These are phyloP conservation scores for Bostrychus sinensis DNA, from an alignment of 2,113 vertebrate species.

Conservation along the genomic window DNA sequence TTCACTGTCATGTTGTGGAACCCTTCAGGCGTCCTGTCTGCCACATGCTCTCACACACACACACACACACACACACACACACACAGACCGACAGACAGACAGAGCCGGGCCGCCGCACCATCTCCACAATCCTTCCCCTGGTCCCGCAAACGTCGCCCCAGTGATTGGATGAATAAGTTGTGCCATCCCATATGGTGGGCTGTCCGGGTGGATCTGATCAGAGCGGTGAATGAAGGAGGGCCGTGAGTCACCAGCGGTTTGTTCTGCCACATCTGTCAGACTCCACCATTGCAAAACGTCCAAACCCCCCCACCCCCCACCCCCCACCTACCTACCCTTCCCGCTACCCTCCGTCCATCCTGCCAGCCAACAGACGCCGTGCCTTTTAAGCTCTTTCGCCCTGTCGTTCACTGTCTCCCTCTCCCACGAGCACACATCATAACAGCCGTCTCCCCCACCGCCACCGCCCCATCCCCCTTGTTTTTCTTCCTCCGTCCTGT, in stretches of 20 bases:
- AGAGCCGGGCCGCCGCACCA: constrained; percentile 11
- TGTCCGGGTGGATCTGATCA: constrained; percentile 80
- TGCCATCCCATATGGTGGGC: constrained; percentile 82
- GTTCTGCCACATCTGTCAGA: constrained; percentile 75
- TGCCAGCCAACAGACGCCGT: constrained; percentile 62
- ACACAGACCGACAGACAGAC: constrained; percentile 17
- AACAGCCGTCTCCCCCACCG: constrained; percentile 30
- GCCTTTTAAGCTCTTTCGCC: constrained; percentile 69
- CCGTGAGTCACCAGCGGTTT: constrained; percentile 74
- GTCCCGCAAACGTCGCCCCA: constrained; percentile 65
- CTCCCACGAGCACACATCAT: constrained; percentile 48
- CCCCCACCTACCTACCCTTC: neutral
- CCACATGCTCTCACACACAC: constrained; percentile 16
- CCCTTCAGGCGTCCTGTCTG: constrained; percentile 42
- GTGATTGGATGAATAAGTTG: constrained; percentile 80
- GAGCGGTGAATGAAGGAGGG: constrained; percentile 69
- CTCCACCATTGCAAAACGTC: constrained; percentile 55
- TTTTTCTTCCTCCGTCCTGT: constrained; percentile 9
- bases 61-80: constrained; percentile 14
- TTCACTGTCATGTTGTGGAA: constrained; percentile 49
- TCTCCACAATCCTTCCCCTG: constrained; percentile 44
- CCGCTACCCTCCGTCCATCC: constrained; percentile 44
- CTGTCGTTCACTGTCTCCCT: constrained; percentile 65
- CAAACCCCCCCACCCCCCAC: neutral
- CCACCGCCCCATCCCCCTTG: neutral